Evolutionary conservation across 2,797 vertebrate species (phyloP).

Genomic region (Leuciscus waleckii): DNA sequence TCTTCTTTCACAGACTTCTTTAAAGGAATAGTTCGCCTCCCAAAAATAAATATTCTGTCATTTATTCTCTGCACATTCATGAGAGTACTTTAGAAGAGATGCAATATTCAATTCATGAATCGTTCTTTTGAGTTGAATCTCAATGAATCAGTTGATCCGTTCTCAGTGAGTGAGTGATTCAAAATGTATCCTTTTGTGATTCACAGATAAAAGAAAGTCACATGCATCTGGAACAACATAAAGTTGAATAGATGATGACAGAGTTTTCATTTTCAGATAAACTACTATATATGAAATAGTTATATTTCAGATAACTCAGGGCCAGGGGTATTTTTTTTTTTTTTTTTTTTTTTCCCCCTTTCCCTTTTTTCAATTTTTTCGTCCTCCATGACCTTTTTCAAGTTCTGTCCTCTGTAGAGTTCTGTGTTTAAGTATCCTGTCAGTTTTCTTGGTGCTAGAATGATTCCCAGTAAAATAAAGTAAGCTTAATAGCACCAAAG

Average conservation of each 20-base stretch:
- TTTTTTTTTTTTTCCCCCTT: background rate
- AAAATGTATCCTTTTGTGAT: background rate
- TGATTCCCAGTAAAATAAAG: conserved; percentile 47
- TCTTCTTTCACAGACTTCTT: background rate
- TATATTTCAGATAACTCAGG: background rate
- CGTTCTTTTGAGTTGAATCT: background rate
- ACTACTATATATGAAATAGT: too few species aligned
- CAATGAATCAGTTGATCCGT: background rate
- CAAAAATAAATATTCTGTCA: background rate
- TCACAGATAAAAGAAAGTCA: background rate
- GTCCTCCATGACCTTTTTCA: conserved; percentile 10
- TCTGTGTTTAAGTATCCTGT: conserved; percentile 32
- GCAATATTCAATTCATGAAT: background rate
- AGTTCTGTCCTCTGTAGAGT: conserved; percentile 23
- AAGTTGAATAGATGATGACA: background rate
- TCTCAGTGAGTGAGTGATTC: background rate
- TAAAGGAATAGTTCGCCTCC: background rate
- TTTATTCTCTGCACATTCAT: background rate
- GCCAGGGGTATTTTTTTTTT: background rate
- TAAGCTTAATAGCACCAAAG: conserved; percentile 41
- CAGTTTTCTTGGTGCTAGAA: conserved; percentile 37
- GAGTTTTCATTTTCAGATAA: background rate
- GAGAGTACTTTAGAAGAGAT: background rate
- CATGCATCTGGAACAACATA: background rate
- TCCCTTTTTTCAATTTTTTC: too few species aligned